Base-by-base conservation (phyloP, 2,113 vertebrate genomes). In the Hippocampus guttulatus region DNA sequence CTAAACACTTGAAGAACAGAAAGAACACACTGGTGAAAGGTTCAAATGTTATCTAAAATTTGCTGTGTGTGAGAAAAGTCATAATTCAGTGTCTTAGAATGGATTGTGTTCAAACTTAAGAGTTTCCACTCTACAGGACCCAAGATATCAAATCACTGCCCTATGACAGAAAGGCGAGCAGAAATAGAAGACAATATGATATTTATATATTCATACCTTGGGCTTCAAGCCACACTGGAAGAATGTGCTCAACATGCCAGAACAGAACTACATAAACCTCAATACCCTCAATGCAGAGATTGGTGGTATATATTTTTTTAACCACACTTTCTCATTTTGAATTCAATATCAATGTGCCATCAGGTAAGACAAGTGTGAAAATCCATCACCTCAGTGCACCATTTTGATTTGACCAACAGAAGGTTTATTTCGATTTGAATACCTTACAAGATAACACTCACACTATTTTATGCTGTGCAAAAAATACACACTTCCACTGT, bases 401-500 rank as follows among this genome's bases (percentile, higher is more conserved):
- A 64, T 67, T 38, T 67, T 67, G 23, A 65, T 33, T 52, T 67
- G 54, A 65, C 52, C 68, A 20, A 69, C 63, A 75, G 20, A 60
- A 30, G n/a, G 25, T n/a, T n/a, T 41, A 21, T 65, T n/a, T 69
- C 60, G 20, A 33, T 70, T 49, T 68, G 58, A 55, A 71, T 71
- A 57, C 66, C 25, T 74, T 43, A 80, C 81, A 67, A 57, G 27
- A 71, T 68, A 62, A 69, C 3, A 38, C 33, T 78, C n/a, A 12
- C 21, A 8, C 6, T 81, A 75, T 80, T 33, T 74, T 74, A 74
- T 51, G 71, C 66, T 67, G 30, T 8, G 57, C 8, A 41, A 55
- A 55, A 69, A 55, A 60, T 38, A 70, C 57, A 49, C 67, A 33
- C 75, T 81, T 79, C 75, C 69, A 79, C 25, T 27, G 38, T 74